Percentiles rank a stretch among this genome's conserved stretches.
These are phyloP conservation scores for Halichoeres trimaculatus DNA, from an alignment of 2,113 vertebrate genomes.

Conservation along the genomic window DNA sequence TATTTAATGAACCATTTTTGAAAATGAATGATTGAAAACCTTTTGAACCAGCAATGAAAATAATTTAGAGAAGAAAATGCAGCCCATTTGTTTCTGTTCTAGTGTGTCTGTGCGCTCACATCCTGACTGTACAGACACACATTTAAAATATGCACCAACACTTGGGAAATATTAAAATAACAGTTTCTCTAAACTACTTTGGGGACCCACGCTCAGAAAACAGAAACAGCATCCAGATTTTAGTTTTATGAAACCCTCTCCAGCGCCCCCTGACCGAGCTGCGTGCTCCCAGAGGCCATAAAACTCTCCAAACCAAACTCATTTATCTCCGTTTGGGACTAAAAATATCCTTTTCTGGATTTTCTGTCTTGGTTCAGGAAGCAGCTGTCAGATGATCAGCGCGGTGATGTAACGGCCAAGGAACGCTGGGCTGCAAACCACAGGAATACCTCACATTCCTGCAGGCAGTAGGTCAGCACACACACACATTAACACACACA, in stretches of 20 bases:
- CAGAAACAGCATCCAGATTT: too few species aligned
- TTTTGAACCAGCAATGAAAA: too few species aligned
- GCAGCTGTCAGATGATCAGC: constrained; percentile 40
- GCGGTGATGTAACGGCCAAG: constrained; percentile 33
- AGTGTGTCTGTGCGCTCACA: too few species aligned
- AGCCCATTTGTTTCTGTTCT: too few species aligned
- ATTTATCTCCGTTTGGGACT: constrained; percentile 44
- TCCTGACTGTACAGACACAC: constrained; percentile 7
- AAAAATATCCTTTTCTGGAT: constrained; percentile 63
- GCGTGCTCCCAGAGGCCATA: constrained; percentile 31
- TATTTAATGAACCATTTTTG: too few species aligned
- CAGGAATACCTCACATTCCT: constrained; percentile 64
- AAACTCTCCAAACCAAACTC: constrained; percentile 32
- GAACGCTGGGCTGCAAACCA: constrained; percentile 46
- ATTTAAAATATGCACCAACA: too few species aligned
- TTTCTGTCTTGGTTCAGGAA: constrained; percentile 59
- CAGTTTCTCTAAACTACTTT: too few species aligned
- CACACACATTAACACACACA: constrained; percentile 2
- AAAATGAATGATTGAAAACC: too few species aligned
- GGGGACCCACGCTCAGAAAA: too few species aligned
- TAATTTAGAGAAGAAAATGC: too few species aligned
- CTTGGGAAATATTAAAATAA: too few species aligned
- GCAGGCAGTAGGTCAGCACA: constrained; percentile 44
- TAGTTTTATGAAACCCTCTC: neutral
- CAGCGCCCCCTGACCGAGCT: neutral